Conservation (phyloP, 2,797 vertebrate species). For the Gorsachius magnificus region DNA sequence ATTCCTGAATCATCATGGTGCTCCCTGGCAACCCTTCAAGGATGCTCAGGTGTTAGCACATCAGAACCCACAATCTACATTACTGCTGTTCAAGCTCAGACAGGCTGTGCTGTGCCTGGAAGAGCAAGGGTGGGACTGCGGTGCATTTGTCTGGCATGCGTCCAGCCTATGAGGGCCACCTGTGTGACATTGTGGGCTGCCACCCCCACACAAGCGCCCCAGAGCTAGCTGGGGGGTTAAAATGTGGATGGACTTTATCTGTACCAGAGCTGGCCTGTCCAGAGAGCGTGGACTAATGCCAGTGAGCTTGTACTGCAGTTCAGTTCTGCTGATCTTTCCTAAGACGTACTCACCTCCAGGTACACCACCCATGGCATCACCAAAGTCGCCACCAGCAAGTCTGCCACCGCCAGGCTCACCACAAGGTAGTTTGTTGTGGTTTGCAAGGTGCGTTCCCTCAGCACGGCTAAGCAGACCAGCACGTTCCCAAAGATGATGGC, state of each 20-base stretch:
- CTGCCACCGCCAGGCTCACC: conserved; percentile 91
- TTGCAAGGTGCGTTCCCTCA: conserved; percentile 87
- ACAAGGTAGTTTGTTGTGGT: conserved; percentile 96
- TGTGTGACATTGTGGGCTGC: background rate
- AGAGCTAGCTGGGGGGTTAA: background rate
- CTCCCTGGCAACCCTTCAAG: background rate
- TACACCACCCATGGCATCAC: conserved; percentile 97
- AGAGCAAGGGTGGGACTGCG: background rate
- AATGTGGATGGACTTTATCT: background rate
- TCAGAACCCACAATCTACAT: background rate
- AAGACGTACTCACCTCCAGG: conserved; percentile 83
- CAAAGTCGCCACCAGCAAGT: conserved; percentile 90
- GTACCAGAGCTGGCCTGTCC: background rate
- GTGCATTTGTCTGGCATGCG: background rate
- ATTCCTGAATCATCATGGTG: background rate
- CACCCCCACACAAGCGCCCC: background rate
- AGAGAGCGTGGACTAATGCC: background rate
- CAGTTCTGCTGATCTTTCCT: background rate
- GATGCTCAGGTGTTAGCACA: background rate
- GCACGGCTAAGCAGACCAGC: conserved; percentile 90
- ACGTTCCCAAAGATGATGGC: conserved; percentile 92
- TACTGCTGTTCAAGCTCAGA: background rate
- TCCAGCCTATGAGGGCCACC: background rate
- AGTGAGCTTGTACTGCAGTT: fast-evolving
- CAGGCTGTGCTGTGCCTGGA: background rate